Evolutionary conservation across 2,113 vertebrate species (phyloP), one percentile per base, ranked within the genome.

Genomic region (Ciconia maguari): DNA sequence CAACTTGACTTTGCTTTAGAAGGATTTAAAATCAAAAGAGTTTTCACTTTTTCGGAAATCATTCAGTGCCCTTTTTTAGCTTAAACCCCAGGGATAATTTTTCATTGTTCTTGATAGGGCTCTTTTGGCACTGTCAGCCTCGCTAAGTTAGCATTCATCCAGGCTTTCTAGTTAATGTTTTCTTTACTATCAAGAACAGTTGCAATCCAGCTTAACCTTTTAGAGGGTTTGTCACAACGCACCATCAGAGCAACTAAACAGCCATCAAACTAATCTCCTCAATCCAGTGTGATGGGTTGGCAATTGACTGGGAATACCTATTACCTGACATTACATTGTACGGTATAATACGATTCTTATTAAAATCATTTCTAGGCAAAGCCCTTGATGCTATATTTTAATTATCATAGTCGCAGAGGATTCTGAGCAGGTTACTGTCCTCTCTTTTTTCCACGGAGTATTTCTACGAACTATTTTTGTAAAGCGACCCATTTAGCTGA

Each of bases 1-100:
- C 91, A 94, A 80, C 86, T 90, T 97, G 93, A 89, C 83, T 97
- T 89, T 95, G 62, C 87, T 98, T 97, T 97, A 83, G 83, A 93
- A 91, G 92, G 90, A 82, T 97, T 97, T 96, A 97, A 96, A 97
- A 96, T 96, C 85, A 92, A 96, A 97, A 95, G 88, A 83, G 32
- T 94, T 97, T 95, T 96, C 84, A 92, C 89, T 91, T 96, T 93
- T 95, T 84, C 0, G 0, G 64, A 90, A 93, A 86, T 90, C 42
- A 32, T 62, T 77, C 55, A 4, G 27, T 89, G 79, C 21, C 79
- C 75, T 77, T 93, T 93, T 90, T 89, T 93, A 91, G 62, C 29
- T 94, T 96, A 90, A 97, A 91, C 87, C 62, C 68, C 70, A 51
- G 70, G 70, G 87, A 94, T 92, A 87, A 77, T 89, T 95, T 84